These are phyloP conservation scores for Micoletzkya japonica DNA, from an alignment of 2,888 invertebrate genomes.

Conservation along the genomic window DNA sequence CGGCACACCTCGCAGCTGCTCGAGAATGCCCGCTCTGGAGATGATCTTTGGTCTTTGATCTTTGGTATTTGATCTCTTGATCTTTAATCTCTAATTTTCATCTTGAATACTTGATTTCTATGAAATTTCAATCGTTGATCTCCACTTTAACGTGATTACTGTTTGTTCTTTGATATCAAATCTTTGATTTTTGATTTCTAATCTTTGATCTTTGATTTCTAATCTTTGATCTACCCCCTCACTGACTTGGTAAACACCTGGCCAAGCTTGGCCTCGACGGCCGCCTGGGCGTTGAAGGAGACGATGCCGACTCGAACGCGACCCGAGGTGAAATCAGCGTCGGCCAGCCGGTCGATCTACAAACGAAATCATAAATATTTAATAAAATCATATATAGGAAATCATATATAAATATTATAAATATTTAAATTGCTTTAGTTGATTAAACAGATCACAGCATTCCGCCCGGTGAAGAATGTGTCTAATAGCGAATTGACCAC, in stretches of 20 bases:
- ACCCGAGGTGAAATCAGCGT: constrained; percentile 38
- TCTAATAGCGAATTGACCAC: too few relatives aligned
- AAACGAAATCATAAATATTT: too few relatives aligned
- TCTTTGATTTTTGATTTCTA: not conserved
- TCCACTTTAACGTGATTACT: not conserved
- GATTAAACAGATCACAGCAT: too few relatives aligned
- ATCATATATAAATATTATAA: too few relatives aligned
- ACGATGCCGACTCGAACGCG: constrained; percentile 45
- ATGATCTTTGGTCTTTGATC: not conserved
- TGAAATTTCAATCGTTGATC: not conserved
- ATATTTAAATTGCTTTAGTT: too few relatives aligned
- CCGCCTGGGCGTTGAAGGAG: constrained; percentile 44
- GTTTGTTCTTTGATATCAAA: not conserved
- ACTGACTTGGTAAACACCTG: constrained; percentile 34
- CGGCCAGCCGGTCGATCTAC: constrained; percentile 46
- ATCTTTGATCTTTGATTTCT: not conserved
- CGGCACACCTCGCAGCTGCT: constrained; percentile 1
- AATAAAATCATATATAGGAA: too few relatives aligned
- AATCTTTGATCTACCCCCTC: not conserved
- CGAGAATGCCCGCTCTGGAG: constrained; percentile 23
- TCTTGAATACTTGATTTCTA: not conserved
- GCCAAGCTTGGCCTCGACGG: constrained; percentile 39
- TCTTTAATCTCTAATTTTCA: too few relatives aligned
- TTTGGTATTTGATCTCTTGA: too few relatives aligned
- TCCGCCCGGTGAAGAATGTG: too few relatives aligned